These are phyloP conservation scores for Sebastes trivittatus DNA, from an alignment of 2,797 vertebrate species.

Conservation along the genomic window DNA sequence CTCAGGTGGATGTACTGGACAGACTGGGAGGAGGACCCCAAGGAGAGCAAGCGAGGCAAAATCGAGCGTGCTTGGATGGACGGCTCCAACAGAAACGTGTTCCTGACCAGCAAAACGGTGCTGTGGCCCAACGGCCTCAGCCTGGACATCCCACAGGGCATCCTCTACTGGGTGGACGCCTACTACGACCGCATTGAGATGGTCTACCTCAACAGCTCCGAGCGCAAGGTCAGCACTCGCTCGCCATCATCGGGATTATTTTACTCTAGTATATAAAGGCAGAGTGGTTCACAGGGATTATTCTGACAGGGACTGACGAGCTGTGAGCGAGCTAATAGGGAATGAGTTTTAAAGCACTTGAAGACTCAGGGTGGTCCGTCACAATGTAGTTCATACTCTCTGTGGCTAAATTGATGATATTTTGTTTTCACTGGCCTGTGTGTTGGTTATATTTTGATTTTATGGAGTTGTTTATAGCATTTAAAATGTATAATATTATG, in stretches of 20 bases:
- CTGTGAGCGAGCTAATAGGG: constrained; percentile 16
- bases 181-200: constrained; percentile 98
- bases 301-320: constrained; percentile 19
- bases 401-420: background rate
- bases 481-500: constrained; percentile 4
- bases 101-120: constrained; percentile 95
- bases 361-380: constrained; percentile 42
- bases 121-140: constrained; percentile 97
- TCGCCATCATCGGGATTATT: background rate
- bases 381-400: background rate
- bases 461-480: background rate
- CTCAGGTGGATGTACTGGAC: constrained; percentile 99
- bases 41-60: constrained; percentile 95
- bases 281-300: constrained; percentile 6
- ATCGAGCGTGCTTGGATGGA: constrained; percentile 99
- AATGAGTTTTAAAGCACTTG: constrained; percentile 15
- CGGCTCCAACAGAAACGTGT: constrained; percentile 91
- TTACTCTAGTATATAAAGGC: background rate
- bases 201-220: constrained; percentile 91
- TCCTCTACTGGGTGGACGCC: constrained; percentile 97
- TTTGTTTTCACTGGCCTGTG: constrained; percentile 6
- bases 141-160: constrained; percentile 91
- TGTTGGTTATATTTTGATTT: constrained; percentile 3
- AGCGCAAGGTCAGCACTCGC: constrained; percentile 86
- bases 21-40: constrained; percentile 98